Percentiles rank a stretch among this genome's conserved stretches.
Evolutionary conservation across 2,888 invertebrate genomes (phyloP).

Genomic region (Sphecodes monilicornis): DNA sequence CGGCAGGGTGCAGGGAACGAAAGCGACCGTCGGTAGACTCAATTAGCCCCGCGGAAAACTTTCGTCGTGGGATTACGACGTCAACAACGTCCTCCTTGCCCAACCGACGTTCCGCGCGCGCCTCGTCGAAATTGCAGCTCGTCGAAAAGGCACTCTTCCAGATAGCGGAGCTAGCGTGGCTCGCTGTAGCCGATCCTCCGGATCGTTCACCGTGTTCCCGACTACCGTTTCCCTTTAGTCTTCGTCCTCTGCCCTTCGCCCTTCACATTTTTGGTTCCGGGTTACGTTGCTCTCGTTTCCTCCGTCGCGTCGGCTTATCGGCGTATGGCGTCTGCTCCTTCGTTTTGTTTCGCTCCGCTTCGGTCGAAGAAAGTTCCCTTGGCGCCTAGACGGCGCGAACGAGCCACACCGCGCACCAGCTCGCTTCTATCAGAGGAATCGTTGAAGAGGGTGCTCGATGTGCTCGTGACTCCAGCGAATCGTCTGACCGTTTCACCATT

Average conservation of each 20-base stretch:
- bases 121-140: slow-evolving; percentile 61
- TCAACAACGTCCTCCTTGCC: slow-evolving; percentile 74
- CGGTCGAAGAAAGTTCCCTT: neutral
- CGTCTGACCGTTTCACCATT: slow-evolving; percentile 22
- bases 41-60: slow-evolving; percentile 77
- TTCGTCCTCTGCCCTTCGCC: slow-evolving; percentile 1
- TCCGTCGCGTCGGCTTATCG: slow-evolving; percentile 15
- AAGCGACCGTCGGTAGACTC: slow-evolving; percentile 67
- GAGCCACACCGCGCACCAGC: neutral
- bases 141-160: slow-evolving; percentile 66
- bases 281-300: neutral
- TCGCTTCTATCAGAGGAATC: neutral
- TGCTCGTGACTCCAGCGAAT: slow-evolving; percentile 13
- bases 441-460: slow-evolving; percentile 4
- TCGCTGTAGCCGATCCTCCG: slow-evolving; percentile 32
- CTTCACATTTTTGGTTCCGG: neutral
- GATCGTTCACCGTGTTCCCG: slow-evolving; percentile 31
- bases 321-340: neutral
- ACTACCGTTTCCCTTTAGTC: slow-evolving; percentile 14
- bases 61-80: slow-evolving; percentile 75
- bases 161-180: slow-evolving; percentile 36
- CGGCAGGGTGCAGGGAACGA: neutral
- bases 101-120: slow-evolving; percentile 55
- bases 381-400: slow-evolving; percentile 30
- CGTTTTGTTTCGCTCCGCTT: neutral